Percentiles rank a stretch among this genome's conserved stretches.
Evolutionary conservation across 2,113 vertebrate species (phyloP).

Genomic region (Motacilla alba): DNA sequence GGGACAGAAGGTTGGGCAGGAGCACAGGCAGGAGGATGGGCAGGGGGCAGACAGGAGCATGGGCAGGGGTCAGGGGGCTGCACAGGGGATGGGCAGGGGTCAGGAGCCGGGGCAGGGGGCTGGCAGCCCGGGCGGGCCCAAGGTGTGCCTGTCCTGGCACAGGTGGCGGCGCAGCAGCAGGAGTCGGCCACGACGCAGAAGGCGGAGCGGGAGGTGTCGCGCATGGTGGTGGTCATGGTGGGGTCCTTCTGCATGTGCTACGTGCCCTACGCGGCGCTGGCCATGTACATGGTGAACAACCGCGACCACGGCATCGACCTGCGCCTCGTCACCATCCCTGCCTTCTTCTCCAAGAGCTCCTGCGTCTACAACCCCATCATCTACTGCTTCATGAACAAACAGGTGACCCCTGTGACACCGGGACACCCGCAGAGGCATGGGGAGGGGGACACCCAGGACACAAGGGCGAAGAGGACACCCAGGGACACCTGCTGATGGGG

Average conservation of each 20-base stretch:
- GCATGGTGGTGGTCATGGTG: constrained; percentile 84
- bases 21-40: background rate
- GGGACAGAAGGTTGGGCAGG: background rate
- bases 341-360: constrained; percentile 84
- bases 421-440: accelerated
- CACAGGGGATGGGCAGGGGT: background rate
- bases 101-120: background rate
- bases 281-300: constrained; percentile 76
- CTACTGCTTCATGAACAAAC: constrained; percentile 88
- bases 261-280: constrained; percentile 74
- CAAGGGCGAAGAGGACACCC: background rate
- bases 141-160: background rate
- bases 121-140: background rate
- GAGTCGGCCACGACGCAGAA: constrained; percentile 84
- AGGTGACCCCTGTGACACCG: constrained; percentile 49
- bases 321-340: constrained; percentile 79
- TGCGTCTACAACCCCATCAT: constrained; percentile 85
- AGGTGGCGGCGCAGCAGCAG: constrained; percentile 85
- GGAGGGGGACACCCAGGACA: background rate
- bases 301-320: constrained; percentile 72
- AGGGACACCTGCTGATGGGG: background rate
- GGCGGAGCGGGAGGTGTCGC: constrained; percentile 82
- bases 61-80: background rate
- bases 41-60: background rate
- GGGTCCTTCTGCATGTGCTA: constrained; percentile 80